A percentile compares a stretch with the other conserved stretches of the same genome.
These are phyloP conservation scores for Corbicula japonica DNA, from an alignment of 2,888 invertebrate genomes.

Conservation along the genomic window DNA sequence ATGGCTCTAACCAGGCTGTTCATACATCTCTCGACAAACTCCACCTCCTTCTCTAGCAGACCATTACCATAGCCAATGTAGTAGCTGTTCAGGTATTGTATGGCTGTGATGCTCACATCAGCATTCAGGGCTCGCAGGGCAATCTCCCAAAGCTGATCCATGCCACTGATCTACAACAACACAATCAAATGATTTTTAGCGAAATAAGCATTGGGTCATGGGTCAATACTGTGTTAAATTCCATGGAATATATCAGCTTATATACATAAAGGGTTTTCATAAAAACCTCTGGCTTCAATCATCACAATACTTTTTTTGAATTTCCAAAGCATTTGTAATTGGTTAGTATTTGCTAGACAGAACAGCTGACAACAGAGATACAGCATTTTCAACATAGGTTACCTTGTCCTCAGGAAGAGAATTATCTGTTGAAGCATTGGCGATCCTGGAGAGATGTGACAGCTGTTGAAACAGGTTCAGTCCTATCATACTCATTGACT, in stretches of 20 bases:
- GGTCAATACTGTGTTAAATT: too few relatives aligned
- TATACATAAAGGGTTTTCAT: too few relatives aligned
- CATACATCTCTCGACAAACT: slow-evolving; percentile 98
- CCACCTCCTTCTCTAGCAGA: slow-evolving; percentile 95
- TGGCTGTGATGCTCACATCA: slow-evolving; percentile 97
- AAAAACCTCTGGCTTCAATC: too few relatives aligned
- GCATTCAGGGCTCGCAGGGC: slow-evolving; percentile 96
- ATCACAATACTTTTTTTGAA: too few relatives aligned
- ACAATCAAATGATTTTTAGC: background rate
- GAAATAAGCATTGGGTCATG: background rate
- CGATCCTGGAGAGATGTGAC: slow-evolving; percentile 92
- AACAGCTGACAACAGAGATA: too few relatives aligned
- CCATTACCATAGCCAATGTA: slow-evolving; percentile 93
- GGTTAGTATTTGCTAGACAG: too few relatives aligned
- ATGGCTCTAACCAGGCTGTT: slow-evolving; percentile 88
- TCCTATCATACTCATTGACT: slow-evolving; percentile 96
- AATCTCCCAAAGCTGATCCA: slow-evolving; percentile 98
- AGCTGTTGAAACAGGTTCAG: slow-evolving; percentile 96
- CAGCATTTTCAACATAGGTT: slow-evolving; percentile 3
- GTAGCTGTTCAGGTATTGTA: slow-evolving; percentile 96
- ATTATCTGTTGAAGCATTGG: slow-evolving; percentile 90
- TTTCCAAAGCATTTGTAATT: too few relatives aligned
- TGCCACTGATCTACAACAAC: slow-evolving; percentile 89
- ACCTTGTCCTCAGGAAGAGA: slow-evolving; percentile 88
- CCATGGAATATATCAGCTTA: too few relatives aligned